Conservation (phyloP, 1,140 invertebrate genomes). For the Paralvinella palmiformis region DNA sequence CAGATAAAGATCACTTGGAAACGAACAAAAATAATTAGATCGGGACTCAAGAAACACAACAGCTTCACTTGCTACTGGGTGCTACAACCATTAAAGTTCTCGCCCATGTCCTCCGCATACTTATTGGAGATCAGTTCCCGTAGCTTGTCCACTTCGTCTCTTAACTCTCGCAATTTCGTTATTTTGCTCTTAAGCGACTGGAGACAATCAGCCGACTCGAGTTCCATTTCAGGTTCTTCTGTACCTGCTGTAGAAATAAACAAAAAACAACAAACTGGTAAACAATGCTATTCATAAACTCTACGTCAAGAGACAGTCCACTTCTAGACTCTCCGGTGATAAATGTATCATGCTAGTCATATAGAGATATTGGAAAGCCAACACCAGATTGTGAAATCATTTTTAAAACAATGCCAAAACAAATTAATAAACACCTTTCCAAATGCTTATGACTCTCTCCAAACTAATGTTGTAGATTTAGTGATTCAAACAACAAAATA, state of each 20-base stretch:
- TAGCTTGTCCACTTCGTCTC: slow-evolving; percentile 36
- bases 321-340: not conserved
- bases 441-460: too few relatives aligned
- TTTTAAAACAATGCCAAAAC: too few relatives aligned
- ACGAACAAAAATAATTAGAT: too few relatives aligned
- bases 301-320: too few relatives aligned
- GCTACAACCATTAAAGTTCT: slow-evolving; percentile 33
- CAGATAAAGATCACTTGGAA: too few relatives aligned
- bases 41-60: too few relatives aligned
- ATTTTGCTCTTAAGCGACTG: slow-evolving; percentile 30
- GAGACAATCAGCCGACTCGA: not conserved
- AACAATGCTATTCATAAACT: not conserved
- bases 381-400: not conserved
- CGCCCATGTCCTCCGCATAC: slow-evolving; percentile 43
- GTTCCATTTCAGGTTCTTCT: not conserved
- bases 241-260: not conserved
- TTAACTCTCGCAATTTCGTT: slow-evolving; percentile 28
- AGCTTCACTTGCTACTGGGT: too few relatives aligned
- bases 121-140: slow-evolving; percentile 38
- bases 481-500: too few relatives aligned
- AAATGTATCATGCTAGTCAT: not conserved
- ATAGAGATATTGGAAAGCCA: not conserved
- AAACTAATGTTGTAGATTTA: too few relatives aligned
- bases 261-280: not conserved
- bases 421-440: too few relatives aligned